Conservation (phyloP, 2,797 vertebrate species). For the Aplochiton taeniatus region DNA sequence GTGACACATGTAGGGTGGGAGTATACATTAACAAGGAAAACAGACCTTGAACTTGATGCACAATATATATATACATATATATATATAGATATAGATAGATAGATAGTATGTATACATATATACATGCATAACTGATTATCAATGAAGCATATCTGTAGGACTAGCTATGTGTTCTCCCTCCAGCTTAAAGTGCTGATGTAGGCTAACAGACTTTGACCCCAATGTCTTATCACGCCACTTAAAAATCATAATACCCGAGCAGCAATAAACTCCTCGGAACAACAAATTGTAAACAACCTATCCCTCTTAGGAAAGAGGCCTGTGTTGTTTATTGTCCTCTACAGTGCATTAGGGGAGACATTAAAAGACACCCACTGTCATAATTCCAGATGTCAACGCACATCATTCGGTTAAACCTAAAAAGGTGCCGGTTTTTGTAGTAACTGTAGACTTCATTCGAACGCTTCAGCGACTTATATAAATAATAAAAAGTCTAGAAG, state of each 20-base stretch:
- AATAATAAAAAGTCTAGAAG: constrained; percentile 7
- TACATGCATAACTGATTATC: constrained; percentile 18
- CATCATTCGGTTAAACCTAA: no score
- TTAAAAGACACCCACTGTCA: no score
- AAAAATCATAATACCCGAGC: constrained; percentile 25
- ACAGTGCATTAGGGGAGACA: no score
- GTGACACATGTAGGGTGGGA: no score
- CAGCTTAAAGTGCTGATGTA: constrained; percentile 57
- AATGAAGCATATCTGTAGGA: constrained; percentile 59
- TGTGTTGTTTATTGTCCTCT: neutral
- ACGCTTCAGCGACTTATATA: no score
- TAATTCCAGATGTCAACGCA: no score
- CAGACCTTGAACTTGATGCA: no score
- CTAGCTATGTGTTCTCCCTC: constrained; percentile 56
- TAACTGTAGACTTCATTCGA: no score
- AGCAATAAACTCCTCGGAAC: constrained; percentile 35
- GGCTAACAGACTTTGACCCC: constrained; percentile 63
- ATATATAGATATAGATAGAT: no score
- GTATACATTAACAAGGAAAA: no score
- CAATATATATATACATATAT: no score
- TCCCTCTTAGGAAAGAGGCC: neutral
- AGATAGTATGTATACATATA: neutral
- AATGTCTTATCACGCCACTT: constrained; percentile 45
- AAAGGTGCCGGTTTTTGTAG: no score
- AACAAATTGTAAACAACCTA: constrained; percentile 25